phyloP scores from a whole-genome alignment of 2,113 vertebrate species.

The Rhegmatorhina hoffmannsi region DNA sequence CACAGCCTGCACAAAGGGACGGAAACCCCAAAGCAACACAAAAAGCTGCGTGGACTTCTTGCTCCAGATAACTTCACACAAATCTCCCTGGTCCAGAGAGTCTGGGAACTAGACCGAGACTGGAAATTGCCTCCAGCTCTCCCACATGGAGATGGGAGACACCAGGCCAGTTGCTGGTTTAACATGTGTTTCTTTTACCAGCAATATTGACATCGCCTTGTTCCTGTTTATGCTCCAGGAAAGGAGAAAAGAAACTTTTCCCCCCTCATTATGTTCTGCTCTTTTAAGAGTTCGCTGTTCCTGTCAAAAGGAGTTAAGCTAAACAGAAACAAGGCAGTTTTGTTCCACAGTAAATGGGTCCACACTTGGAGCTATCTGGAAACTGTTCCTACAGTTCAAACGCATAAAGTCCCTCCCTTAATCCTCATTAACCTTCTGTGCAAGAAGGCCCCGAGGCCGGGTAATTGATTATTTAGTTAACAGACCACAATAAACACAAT shows the following conservation, averaged over 20 bases:
- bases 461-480: background rate
- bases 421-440: background rate
- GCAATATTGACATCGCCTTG: background rate
- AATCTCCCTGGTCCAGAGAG: background rate
- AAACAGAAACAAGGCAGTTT: constrained; percentile 42
- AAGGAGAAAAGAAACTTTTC: constrained; percentile 50
- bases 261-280: background rate
- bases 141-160: background rate
- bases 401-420: background rate
- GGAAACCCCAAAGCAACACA: background rate
- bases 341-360: background rate
- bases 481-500: background rate
- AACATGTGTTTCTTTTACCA: constrained; percentile 24
- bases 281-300: constrained; percentile 9
- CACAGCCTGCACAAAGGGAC: background rate
- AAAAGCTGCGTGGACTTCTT: background rate
- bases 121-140: background rate
- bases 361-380: background rate
- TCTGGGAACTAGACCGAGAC: background rate
- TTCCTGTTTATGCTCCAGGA: constrained; percentile 52
- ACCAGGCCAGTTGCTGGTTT: background rate
- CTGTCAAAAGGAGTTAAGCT: constrained; percentile 45
- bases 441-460: background rate
- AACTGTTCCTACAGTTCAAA: background rate
- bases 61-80: background rate